Base-by-base conservation (phyloP, 1,140 invertebrate genomes). In the Thalassaphorura encarpata region DNA sequence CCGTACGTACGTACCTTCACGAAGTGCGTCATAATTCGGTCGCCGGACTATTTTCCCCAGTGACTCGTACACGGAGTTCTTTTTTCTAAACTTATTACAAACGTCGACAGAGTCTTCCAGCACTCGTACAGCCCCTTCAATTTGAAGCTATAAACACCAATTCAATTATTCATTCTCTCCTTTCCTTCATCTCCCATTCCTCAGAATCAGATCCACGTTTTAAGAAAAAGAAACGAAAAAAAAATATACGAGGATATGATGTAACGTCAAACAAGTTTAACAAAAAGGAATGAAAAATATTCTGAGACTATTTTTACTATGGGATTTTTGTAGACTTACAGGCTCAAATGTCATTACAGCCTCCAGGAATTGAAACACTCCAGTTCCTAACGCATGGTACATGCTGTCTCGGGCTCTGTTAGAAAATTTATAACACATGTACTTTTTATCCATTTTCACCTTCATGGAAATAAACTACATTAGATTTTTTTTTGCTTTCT, bases 291-390 rank as follows among this genome's bases (percentile, higher is more conserved):
- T 24, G 21, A 54, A 46, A 54, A 18, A 54, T 54, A 27, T 11
- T 47, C 33, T n/a, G 23, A 29, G 29, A 47, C 21, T 23, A 39
- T 45, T 53, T 19, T 33, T 27, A 53, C 23, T 45, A 26, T 45
- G 26, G 19, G n/a, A 31, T n/a, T n/a, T 13, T 43, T 19, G 13
- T 36, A 18, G 24, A 71, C 72, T 74, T 73, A 86, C 83, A 70
- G 79, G 78, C 70, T 97, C 91, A 70, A 95, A 89, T 0, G 92
- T 97, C 67, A 97, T 79, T 62, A 93, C 83, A 1, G 92, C 92
- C 70, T 95, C 89, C 5, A 97, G 78, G 69, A 89, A 96, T 58
- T 85, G 75, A 69, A 97, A 92, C 16, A 91, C 87, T 1, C 85
- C 80, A 60, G 84, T 80, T 1, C 91, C 91, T n/a, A 96, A 71